Base-by-base conservation (phyloP, 1,140 invertebrate species). In the Macrobrachium nipponense region DNA sequence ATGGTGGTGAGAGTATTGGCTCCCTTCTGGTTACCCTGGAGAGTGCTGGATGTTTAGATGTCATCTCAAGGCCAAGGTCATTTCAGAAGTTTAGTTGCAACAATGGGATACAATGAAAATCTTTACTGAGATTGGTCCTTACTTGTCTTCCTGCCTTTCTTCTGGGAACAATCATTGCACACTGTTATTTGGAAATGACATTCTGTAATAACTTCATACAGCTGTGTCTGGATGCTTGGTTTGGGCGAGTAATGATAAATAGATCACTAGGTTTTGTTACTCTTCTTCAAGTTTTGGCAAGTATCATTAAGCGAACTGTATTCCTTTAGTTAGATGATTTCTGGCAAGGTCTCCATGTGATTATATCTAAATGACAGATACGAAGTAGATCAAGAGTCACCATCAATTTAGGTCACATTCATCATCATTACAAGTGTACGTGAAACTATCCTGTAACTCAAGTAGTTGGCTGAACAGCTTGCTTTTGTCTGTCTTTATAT, bases 111-210 rank as follows among this genome's bases (percentile, higher is more conserved):
- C 80, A 1, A 81, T 44, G 12, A 68, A 14, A n/a, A 18, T 81
- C 15, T 81, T 81, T n/a, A 27, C 80, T 81, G 70, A 17, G 43
- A 70, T 81, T 66, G 80, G 7, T 68, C 62, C 64, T 23, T 81
- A 68, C 27, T 66, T 17, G 66, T 81, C 64, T 18, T 51, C 43
- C 5, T 81, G 80, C 20, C 80, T 68, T 81, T 81, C 80, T 7
- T 43, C 4, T 66, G 7, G 44, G 27, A 11, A 70, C 62, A 43
- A 81, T 70, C 62, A 18, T 23, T 5, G 80, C 62, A 7, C 70
- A n/a, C 43, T 81, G 80, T 14, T 66, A 20, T n/a, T 68, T 81
- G 66, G 70, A 81, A 81, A 68, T 81, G 0, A 61, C 61, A n/a
- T 81, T 81, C 12, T 27, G 17, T 20, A 81, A 68, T 20, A 36